Conservation (phyloP, 2,797 vertebrate species). For the Mormyrops attenuatus region DNA sequence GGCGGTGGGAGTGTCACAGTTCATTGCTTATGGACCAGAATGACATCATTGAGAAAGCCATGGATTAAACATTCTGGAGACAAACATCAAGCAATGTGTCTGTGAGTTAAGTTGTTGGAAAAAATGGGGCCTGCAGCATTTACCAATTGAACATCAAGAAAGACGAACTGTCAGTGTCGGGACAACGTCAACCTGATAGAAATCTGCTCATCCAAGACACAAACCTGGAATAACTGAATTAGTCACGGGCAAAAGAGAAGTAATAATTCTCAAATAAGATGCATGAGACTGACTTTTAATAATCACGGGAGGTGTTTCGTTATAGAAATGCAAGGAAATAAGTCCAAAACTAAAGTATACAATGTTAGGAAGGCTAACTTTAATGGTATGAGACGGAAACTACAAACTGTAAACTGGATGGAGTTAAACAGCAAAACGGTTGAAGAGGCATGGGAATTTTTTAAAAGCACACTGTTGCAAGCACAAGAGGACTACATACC, state of each 20-base stretch:
- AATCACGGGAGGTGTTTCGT: not conserved
- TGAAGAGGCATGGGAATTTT: too few relatives aligned
- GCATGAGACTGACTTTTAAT: not conserved
- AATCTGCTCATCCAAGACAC: not conserved
- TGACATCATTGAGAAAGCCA: not conserved
- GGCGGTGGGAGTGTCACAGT: not conserved
- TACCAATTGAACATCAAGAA: not conserved
- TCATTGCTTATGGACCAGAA: not conserved
- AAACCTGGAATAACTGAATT: not conserved
- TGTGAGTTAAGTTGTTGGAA: not conserved
- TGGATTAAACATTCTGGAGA: not conserved
- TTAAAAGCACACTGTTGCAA: too few relatives aligned
- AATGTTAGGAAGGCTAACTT: too few relatives aligned
- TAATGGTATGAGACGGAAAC: too few relatives aligned
- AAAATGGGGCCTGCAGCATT: not conserved
- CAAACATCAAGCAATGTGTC: not conserved
- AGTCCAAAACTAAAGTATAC: too few relatives aligned
- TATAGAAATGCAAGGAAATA: not conserved
- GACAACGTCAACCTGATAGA: not conserved
- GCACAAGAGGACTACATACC: too few relatives aligned
- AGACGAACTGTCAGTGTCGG: not conserved
- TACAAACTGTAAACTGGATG: too few relatives aligned
- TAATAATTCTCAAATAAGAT: not conserved
- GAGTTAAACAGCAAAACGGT: too few relatives aligned
- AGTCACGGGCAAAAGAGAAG: not conserved